Evolutionary conservation across 2,888 invertebrate genomes (phyloP).

Genomic region (Epirrhoe alternata): DNA sequence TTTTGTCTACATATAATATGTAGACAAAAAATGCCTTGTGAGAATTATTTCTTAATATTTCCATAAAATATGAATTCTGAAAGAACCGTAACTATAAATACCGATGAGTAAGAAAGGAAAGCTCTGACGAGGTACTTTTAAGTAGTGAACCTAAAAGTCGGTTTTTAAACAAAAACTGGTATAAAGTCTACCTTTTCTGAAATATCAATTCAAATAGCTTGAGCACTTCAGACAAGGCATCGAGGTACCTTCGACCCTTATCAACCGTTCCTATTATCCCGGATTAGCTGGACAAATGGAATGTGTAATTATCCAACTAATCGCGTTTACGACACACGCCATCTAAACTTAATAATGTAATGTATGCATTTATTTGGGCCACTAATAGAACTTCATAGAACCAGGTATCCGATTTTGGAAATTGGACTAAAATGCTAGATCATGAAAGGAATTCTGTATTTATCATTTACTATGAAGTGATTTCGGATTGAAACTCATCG

Average conservation of each 20-base stretch:
- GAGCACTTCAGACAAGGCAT: constrained; percentile 24
- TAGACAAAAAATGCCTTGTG: too few relatives aligned
- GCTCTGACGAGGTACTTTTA: too few relatives aligned
- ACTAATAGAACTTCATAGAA: neutral
- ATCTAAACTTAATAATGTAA: constrained; percentile 42
- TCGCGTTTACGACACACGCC: constrained; percentile 56
- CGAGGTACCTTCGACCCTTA: constrained; percentile 68
- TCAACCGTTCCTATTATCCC: constrained; percentile 74
- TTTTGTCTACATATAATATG: too few relatives aligned
- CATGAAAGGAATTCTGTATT: too few relatives aligned
- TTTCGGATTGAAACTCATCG: constrained; percentile 8
- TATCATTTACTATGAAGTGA: constrained; percentile 9
- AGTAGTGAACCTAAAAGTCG: too few relatives aligned
- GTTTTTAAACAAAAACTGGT: neutral
- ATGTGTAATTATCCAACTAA: constrained; percentile 82
- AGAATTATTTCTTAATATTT: too few relatives aligned
- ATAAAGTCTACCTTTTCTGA: constrained; percentile 18
- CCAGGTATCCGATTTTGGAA: too few relatives aligned
- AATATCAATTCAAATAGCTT: constrained; percentile 28
- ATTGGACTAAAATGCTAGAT: too few relatives aligned
- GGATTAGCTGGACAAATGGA: constrained; percentile 81
- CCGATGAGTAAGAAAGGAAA: too few relatives aligned
- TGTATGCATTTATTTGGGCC: constrained; percentile 20
- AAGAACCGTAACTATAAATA: too few relatives aligned
- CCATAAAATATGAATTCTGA: too few relatives aligned